Evolutionary conservation across 2,797 vertebrate genomes (phyloP), one percentile per base, ranked within the genome.

Genomic region (Sebastiscus albofasciatus): DNA sequence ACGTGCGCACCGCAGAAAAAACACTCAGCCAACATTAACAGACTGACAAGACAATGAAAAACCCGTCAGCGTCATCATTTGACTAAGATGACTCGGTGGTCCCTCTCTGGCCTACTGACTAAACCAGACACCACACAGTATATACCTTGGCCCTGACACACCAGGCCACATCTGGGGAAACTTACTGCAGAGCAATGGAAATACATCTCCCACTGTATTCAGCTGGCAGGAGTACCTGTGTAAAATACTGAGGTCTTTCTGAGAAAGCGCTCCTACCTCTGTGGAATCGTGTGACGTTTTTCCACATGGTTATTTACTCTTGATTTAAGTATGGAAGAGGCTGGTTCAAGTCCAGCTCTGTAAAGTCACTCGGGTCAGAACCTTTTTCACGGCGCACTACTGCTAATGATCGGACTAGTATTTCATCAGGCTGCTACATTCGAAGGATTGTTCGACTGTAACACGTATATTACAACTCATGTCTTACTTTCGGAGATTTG

Each of bases 121-220:
- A 46, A 27, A 70, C 16, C 66, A 42, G 60, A 77, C 34, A 66
- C 34, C 59, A 54, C 58, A 55, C 22, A 67, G 36, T 31, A 34
- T 42, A 13, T 6, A 55, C 65, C 46, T 31, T 52, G 59, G 59
- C 49, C 16, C 61, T 11, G 6, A 76, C 10, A 5, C 75, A 59
- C 5, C 16, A 36, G 68, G 22, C 29, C 56, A 67, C 81, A 77
- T 70, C 77, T 77, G 60, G 70, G 55, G 56, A 67, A 70, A 69
- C 49, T 72, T 58, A 22, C 55, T 24, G 58, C 34, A 46, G 58
- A 55, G 58, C 34, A 12, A 65, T 62, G 59, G 75, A 69, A 80
- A 70, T n/a, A 61, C 61, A 36, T 29, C 61, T 55, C 33, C 13
- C 66, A 31, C 70, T 49, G 54, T 46, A 26, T 31, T 66, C 26